Evolutionary conservation across 2,113 vertebrate species (phyloP).

Genomic region (Orientallactaga bullata): DNA sequence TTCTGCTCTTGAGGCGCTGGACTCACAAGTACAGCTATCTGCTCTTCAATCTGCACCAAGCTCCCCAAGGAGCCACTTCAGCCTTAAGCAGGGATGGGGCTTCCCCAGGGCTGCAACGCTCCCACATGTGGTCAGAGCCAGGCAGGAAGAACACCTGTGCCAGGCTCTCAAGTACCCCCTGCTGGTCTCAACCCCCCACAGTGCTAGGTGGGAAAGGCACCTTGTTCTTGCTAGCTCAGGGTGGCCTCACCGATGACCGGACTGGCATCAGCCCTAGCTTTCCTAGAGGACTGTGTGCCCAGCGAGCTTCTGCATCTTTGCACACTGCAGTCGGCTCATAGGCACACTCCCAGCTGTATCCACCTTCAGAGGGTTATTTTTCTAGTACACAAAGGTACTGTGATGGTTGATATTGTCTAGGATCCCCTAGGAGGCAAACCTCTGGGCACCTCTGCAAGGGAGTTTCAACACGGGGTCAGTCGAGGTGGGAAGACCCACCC

Average conservation of each 20-base stretch:
- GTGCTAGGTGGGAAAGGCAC: not conserved
- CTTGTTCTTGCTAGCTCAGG: not conserved
- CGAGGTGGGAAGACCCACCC: not conserved
- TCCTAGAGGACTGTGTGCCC: rapidly evolving
- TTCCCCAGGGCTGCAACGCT: rapidly evolving
- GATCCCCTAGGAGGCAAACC: not conserved
- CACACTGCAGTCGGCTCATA: not conserved
- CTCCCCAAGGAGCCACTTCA: not conserved
- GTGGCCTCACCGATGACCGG: not conserved
- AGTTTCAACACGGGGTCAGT: not conserved
- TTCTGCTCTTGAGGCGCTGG: not conserved
- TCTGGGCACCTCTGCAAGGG: not conserved
- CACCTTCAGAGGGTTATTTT: rapidly evolving
- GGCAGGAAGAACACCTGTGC: not conserved
- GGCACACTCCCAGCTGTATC: rapidly evolving
- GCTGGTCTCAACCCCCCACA: not conserved
- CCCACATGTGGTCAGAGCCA: too few species aligned
- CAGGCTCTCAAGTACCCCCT: not conserved
- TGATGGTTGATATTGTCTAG: not conserved
- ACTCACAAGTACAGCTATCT: not conserved
- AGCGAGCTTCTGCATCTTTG: not conserved
- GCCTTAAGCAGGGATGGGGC: not conserved
- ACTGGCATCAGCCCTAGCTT: rapidly evolving
- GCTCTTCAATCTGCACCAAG: not conserved
- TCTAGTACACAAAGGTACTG: not conserved